Conservation (phyloP, 2,888 invertebrate species). For the Brachynemurus nebulosus region DNA sequence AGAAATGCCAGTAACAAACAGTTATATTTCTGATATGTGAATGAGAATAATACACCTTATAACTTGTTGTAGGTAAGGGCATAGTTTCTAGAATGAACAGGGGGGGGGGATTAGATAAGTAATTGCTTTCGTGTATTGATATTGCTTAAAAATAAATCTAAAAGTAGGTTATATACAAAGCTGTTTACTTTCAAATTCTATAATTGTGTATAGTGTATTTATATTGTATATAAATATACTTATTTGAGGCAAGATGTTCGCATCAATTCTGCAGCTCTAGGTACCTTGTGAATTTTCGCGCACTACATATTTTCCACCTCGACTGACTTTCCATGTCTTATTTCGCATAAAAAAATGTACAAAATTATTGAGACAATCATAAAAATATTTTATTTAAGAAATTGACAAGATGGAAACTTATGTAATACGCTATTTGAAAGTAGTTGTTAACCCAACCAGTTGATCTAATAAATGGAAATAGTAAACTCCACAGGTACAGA, state of each 20-base stretch:
- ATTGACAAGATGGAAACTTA: not conserved
- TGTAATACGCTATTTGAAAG: not conserved
- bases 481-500: constrained; percentile 9
- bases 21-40: no score
- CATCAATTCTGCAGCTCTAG: constrained; percentile 9
- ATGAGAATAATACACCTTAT: no score
- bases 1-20: no score
- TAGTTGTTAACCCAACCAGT: constrained; percentile 10
- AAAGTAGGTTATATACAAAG: no score
- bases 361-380: no score
- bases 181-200: not conserved
- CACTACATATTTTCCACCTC: not conserved
- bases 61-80: no score
- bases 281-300: not conserved
- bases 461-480: constrained; percentile 4
- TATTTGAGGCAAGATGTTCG: constrained; percentile 8
- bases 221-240: not conserved
- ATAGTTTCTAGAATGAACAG: no score
- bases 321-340: no score
- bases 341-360: no score
- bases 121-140: no score
- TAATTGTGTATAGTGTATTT: constrained; percentile 1
- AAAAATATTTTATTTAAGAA: not conserved
- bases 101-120: no score
- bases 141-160: no score